These are phyloP conservation scores for Polylopha cassiicola DNA, from an alignment of 2,888 invertebrate genomes.

Conservation along the genomic window DNA sequence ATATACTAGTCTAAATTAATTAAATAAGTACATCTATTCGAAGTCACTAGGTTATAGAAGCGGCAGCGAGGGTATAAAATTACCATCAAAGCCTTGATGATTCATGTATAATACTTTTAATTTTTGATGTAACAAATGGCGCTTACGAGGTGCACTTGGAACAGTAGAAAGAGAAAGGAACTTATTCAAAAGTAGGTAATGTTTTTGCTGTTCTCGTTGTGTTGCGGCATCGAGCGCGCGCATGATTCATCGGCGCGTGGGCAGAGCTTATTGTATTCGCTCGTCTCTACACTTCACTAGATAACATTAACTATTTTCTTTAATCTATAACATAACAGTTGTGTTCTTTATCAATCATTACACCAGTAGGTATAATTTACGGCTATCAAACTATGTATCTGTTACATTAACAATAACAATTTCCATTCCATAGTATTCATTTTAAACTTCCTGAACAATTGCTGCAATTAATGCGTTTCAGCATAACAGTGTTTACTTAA, in stretches of 20 bases:
- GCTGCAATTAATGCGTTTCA: too few species aligned
- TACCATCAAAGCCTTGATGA: constrained; percentile 25
- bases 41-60: too few species aligned
- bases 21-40: too few species aligned
- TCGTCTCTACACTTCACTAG: constrained; percentile 56
- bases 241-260: constrained; percentile 73
- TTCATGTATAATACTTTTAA: constrained; percentile 38
- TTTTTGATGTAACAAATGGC: constrained; percentile 55
- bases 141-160: constrained; percentile 54
- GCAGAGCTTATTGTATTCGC: constrained; percentile 66
- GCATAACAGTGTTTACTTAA: constrained; percentile 63
- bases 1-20: too few species aligned
- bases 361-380: constrained; percentile 18
- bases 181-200: constrained; percentile 77
- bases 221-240: constrained; percentile 52
- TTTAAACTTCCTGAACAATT: too few species aligned
- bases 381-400: constrained; percentile 17
- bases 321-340: constrained; percentile 37
- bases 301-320: constrained; percentile 59
- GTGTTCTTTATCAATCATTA: constrained; percentile 16
- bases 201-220: constrained; percentile 68
- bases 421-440: too few species aligned
- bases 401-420: too few species aligned
- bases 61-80: constrained; percentile 9
- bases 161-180: constrained; percentile 76